Evolutionary conservation across 2,113 vertebrate species (phyloP).

Genomic region (Rhea pennata): DNA sequence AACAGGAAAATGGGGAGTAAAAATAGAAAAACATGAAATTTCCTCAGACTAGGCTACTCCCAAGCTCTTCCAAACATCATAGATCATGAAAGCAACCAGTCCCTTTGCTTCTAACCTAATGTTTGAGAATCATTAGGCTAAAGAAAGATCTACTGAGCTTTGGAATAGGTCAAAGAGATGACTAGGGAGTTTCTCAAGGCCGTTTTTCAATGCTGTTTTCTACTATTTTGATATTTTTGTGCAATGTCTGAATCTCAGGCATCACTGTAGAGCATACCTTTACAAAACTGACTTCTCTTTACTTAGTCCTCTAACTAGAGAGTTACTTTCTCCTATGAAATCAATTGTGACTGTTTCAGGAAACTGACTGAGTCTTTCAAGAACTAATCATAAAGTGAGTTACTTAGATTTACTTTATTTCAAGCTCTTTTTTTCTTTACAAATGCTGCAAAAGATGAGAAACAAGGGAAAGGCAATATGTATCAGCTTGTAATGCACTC

Average conservation of each 20-base stretch:
- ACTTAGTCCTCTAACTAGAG: not conserved
- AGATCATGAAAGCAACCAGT: not conserved
- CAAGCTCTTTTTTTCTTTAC: conserved; percentile 3
- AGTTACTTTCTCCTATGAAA: conserved; percentile 23
- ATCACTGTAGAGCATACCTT: not conserved
- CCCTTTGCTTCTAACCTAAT: not conserved
- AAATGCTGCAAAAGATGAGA: not conserved
- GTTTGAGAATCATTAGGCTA: not conserved
- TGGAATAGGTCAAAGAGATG: not conserved
- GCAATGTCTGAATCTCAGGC: not conserved
- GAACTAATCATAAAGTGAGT: not conserved
- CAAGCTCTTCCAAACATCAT: not conserved
- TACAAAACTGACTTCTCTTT: not conserved
- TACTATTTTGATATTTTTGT: not conserved
- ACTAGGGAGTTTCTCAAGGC: not conserved
- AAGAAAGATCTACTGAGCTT: not conserved
- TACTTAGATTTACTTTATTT: conserved; percentile 19
- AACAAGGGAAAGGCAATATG: conserved; percentile 1
- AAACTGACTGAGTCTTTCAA: conserved; percentile 8
- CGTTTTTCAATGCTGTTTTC: not conserved
- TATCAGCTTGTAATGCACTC: not conserved
- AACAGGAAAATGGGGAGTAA: not conserved
- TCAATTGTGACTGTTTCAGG: not conserved
- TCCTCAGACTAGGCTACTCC: not conserved
- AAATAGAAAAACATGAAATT: not conserved